Evolutionary conservation across 2,888 invertebrate genomes (phyloP).

Genomic region (Hypsopygia costalis): DNA sequence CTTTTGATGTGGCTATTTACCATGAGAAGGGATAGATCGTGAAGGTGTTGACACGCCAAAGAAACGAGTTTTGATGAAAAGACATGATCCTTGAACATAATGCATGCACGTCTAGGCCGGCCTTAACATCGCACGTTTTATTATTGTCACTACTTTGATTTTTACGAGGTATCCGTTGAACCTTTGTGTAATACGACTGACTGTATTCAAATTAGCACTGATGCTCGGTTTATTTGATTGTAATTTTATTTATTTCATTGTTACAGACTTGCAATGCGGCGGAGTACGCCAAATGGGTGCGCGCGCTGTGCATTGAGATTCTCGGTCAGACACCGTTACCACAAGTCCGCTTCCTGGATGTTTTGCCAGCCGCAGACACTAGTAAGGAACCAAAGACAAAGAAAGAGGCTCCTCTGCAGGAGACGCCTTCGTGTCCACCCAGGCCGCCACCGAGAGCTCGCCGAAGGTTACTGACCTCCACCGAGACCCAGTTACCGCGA

Average conservation of each 20-base stretch:
- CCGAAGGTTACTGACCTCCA: slow-evolving; percentile 57
- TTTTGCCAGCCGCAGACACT: slow-evolving; percentile 81
- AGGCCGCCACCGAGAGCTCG: slow-evolving; percentile 69
- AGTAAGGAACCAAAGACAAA: slow-evolving; percentile 67
- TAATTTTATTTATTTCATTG: slow-evolving; percentile 27
- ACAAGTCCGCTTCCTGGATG: slow-evolving; percentile 86
- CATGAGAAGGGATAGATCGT: slow-evolving; percentile 73
- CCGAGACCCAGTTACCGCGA: slow-evolving; percentile 60
- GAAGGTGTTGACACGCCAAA: slow-evolving; percentile 74
- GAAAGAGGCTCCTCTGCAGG: slow-evolving; percentile 55
- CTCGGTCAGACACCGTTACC: slow-evolving; percentile 88
- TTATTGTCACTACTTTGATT: slow-evolving; percentile 33
- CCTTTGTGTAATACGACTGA: slow-evolving; percentile 6
- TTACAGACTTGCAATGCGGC: slow-evolving; percentile 85
- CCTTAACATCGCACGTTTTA: slow-evolving; percentile 41
- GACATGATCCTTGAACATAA: slow-evolving; percentile 6
- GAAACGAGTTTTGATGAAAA: slow-evolving; percentile 53
- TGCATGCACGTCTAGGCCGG: slow-evolving; percentile 33
- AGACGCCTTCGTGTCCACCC: slow-evolving; percentile 56
- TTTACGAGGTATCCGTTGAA: slow-evolving; percentile 25
- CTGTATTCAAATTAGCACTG: slow-evolving; percentile 21
- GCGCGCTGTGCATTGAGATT: slow-evolving; percentile 86
- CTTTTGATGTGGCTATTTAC: slow-evolving; percentile 65
- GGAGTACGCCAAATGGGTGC: slow-evolving; percentile 87
- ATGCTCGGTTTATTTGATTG: slow-evolving; percentile 4